Base-by-base conservation (phyloP, 2,113 vertebrate species). In the Ascaphus truei region DNA sequence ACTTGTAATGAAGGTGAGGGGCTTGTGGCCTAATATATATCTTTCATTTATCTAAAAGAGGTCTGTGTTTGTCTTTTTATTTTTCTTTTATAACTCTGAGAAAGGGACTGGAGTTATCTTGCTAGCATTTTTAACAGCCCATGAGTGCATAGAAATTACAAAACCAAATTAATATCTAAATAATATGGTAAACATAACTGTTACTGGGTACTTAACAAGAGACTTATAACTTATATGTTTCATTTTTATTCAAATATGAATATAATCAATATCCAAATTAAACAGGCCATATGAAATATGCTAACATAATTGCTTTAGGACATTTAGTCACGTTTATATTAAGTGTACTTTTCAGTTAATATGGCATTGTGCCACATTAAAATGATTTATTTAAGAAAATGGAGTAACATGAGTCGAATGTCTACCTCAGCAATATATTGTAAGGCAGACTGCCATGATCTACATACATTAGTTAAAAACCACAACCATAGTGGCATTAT, bases 331-430 rank as follows among this genome's bases (percentile, higher is more conserved):
- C 45, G 20, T 61, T 71, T 61, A 27, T 71, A 71, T 61, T 60
- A 71, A 71, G 67, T 71, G 34, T 61, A 71, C 67, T 52, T 71
- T 71, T 71, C 67, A 60, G 67, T 52, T 71, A 71, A 43, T 52
- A 52, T 71, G 67, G 67, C 56, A 41, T 61, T n/a, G 56, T 71
- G 56, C 67, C 67, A 71, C 67, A 61, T 71, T 61, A 71, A 71
- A 71, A 71, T 71, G 67, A 71, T 71, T 71, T 71, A 71, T 61
- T n/a, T 61, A 30, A 61, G 67, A 71, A 71, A 71, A 61, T 71
- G 67, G 67, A 71, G 67, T 61, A 61, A 71, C 57, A 51, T 52
- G 67, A 71, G 50, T 69, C 66, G 43, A 48, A 69, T 52, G 56
- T 71, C 67, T 71, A 51, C 67, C 57, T 61, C 67, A 71, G 67